Percentiles rank a stretch among this genome's conserved stretches.
Evolutionary conservation across 2,797 vertebrate genomes (phyloP).

Genomic region (Enteromius unitaeniatus): DNA sequence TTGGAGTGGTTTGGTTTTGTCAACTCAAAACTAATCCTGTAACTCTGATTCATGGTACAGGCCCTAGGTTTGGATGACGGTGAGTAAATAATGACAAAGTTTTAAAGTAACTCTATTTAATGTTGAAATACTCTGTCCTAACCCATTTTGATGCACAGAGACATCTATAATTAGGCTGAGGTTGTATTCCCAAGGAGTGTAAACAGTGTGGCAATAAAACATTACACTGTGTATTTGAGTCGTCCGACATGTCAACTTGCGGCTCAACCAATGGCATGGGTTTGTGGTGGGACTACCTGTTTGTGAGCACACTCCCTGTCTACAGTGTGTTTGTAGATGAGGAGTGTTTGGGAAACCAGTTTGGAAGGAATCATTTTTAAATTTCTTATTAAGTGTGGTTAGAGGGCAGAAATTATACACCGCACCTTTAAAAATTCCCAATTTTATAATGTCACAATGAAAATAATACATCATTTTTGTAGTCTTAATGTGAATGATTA

Average conservation of each 20-base stretch:
- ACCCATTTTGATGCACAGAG: neutral
- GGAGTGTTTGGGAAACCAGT: conserved; percentile 1
- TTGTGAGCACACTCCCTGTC: neutral
- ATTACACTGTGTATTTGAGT: conserved; percentile 1
- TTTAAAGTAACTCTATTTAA: neutral
- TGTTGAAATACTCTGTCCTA: conserved; percentile 3
- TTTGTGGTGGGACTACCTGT: conserved; percentile 14
- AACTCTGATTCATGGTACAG: no score
- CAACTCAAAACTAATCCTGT: no score
- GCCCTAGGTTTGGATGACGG: neutral
- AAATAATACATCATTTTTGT: neutral
- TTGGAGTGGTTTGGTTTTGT: no score
- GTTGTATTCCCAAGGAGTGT: neutral
- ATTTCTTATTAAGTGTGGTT: neutral
- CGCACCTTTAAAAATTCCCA: neutral
- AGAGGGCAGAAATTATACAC: neutral
- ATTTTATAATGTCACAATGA: neutral
- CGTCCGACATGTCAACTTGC: neutral
- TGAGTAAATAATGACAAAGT: neutral
- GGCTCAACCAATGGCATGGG: neutral
- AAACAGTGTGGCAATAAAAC: conserved; percentile 17
- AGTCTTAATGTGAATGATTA: neutral
- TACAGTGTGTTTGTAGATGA: neutral
- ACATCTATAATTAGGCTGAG: conserved; percentile 4
- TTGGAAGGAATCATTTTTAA: neutral